Evolutionary conservation across 2,113 vertebrate species (phyloP), one percentile per base, ranked within the genome.

Genomic region (Epinephelus lanceolatus): DNA sequence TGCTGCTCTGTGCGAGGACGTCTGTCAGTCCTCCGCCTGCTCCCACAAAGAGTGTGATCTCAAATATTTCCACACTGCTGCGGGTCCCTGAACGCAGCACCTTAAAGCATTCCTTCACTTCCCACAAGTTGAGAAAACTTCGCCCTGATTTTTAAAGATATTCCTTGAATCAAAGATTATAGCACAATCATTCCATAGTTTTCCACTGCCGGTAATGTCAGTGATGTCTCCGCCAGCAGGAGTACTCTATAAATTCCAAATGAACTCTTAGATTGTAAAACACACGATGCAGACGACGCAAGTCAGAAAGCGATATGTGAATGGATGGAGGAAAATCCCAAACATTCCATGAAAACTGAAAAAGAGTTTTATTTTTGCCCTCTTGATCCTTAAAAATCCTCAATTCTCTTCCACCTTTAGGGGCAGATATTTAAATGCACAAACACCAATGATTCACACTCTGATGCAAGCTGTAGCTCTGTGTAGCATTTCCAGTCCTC

Each of bases 131-230:
- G 51, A 72, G 56, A 87, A 76, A 68, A 37, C 59, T 18, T 72
- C 25, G 30, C 78, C 84, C 80, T 45, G 66, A 73, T 91, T 91
- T 89, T 76, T 76, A 78, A 90, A 84, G 80, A 45, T 52, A 45
- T 84, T 76, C 76, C 78, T 71, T 59, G 81, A 82, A 69, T 40
- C 85, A 47, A 87, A 90, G 88, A 92, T 90, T 80, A 95, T 90
- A 94, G 94, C 94, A 95, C 95, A 96, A 94, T 93, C 93, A 93
- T 93, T 89, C 91, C 91, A 93, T 87, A 92, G 91, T 94, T 92
- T 89, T 86, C 87, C 88, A 94, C 93, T 96, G 94, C 94, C 94
- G 83, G 81, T 79, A 93, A 88, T 89, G 87, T 93, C 89, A 79
- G 81, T 81, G 80, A 91, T 80, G 76, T 93, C 84, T 86, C 89